Evolutionary conservation across 2,113 vertebrate species (phyloP).

Genomic region (Cisticola juncidis): DNA sequence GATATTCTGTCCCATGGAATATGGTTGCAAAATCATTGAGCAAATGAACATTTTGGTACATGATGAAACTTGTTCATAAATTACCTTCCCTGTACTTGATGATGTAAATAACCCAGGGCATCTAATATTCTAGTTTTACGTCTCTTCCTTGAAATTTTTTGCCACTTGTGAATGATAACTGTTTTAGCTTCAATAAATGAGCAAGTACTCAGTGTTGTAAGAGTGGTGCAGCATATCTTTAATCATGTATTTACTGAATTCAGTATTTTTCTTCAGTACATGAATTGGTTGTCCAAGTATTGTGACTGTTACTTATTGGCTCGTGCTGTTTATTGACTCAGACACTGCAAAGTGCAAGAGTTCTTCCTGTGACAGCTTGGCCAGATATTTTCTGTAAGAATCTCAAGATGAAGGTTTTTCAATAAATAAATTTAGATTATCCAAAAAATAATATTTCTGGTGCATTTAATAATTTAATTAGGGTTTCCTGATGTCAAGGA

Average conservation of each 20-base stretch:
- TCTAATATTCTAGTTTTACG: neutral
- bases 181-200: neutral
- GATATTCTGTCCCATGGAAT: neutral
- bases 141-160: neutral
- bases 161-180: neutral
- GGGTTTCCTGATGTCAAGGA: neutral
- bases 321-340: neutral
- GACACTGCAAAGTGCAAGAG: neutral
- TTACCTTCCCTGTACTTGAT: neutral
- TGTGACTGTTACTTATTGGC: neutral
- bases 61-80: neutral
- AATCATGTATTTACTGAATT: neutral
- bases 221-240: neutral
- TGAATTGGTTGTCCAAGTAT: neutral
- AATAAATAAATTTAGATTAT: neutral
- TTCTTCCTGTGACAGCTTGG: neutral
- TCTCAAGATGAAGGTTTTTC: neutral
- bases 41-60: neutral
- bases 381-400: neutral
- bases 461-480: neutral
- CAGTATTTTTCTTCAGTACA: neutral
- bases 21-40: neutral
- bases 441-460: neutral
- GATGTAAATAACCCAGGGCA: neutral
- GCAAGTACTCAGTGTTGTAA: neutral